Conservation (phyloP, 1,140 invertebrate species). For the Aporrectodea caliginosa region DNA sequence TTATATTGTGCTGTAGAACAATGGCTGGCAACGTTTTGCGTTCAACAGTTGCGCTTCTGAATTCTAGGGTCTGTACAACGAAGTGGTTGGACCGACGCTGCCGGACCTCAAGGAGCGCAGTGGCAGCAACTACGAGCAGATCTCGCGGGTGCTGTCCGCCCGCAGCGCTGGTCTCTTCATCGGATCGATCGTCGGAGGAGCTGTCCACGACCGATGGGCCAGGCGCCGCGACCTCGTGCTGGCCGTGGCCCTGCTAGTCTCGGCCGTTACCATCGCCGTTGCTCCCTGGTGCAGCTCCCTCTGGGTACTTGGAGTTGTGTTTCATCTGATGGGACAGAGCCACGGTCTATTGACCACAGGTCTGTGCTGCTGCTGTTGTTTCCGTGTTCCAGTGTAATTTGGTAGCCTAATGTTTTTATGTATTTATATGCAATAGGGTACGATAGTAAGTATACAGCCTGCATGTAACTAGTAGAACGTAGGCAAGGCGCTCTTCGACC, state of each 20-base stretch:
- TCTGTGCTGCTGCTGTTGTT: not conserved
- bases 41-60: too few relatives aligned
- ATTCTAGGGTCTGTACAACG: conserved; percentile 25
- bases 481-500: too few relatives aligned
- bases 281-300: conserved; percentile 10
- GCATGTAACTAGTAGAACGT: too few relatives aligned
- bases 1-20: too few relatives aligned
- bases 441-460: too few relatives aligned
- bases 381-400: too few relatives aligned
- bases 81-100: conserved; percentile 24
- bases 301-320: not conserved
- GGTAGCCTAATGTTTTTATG: too few relatives aligned
- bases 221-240: conserved; percentile 12
- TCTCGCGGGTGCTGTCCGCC: conserved; percentile 1
- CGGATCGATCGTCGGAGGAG: conserved; percentile 17
- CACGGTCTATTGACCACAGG: conserved; percentile 15
- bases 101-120: conserved; percentile 10
- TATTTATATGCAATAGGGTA: too few relatives aligned
- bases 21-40: too few relatives aligned
- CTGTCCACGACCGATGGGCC: conserved; percentile 4
- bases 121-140: conserved; percentile 20
- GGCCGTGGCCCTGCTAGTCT: not conserved
- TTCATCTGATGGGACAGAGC: conserved; percentile 1
- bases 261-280: not conserved
- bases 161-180: conserved; percentile 15